Evolutionary conservation across 2,113 vertebrate genomes (phyloP), one percentile per base, ranked within the genome.

Genomic region (Casuarius casuarius): DNA sequence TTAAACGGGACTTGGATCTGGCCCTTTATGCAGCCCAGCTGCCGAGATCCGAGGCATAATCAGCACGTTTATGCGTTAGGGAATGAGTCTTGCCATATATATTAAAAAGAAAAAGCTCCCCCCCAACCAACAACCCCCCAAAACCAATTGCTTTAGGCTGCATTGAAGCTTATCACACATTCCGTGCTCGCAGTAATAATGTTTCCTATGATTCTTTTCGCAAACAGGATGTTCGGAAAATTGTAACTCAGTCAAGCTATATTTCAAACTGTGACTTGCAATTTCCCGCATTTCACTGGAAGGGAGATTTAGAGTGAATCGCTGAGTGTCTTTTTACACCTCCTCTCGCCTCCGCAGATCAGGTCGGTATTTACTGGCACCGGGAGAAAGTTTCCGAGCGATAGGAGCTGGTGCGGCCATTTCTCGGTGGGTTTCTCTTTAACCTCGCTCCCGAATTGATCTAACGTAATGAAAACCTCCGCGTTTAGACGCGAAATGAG

Each of bases 181-280:
- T 51, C 71, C 26, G 29, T 59, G 1, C 40, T 92, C 82, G n/a
- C 58, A 58, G 19, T 28, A 68, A 62, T 63, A 89, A 73, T 89
- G 68, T 49, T 95, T 91, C 66, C 31, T 35, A 62, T 73, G 54
- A 84, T 63, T 79, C 67, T 79, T 80, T 81, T 76, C 58, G 21
- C n/a, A 77, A 91, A 71, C 81, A 97, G 78, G 81, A 92, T 73
- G 78, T 77, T 84, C 89, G 87, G 81, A 87, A 79, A 91, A 85
- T 38, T 40, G 40, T 67, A 94, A 62, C 9, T 66, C 40, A 58
- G 59, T n/a, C 81, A 76, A 77, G 12, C 22, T 75, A 33, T 15
- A n/a, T 90, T 87, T 92, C 89, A 80, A 92, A 65, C 26, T 40
- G 15, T 38, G 61, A 75, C 77, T 78, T 79, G 61, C 70, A 35